Evolutionary conservation across 2,797 vertebrate genomes (phyloP).

Genomic region (Fringilla coelebs): DNA sequence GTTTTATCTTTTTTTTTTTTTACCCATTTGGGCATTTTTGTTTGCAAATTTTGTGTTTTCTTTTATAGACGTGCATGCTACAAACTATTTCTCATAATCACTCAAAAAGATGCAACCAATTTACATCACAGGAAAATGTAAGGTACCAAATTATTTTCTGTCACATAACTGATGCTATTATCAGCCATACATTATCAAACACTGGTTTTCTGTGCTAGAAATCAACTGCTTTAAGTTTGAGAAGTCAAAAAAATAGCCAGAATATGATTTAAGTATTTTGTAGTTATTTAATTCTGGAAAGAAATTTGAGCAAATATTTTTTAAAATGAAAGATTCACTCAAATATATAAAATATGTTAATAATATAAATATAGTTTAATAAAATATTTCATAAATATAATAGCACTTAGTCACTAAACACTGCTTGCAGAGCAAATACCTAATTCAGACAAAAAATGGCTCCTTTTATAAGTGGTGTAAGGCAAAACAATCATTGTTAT

Average conservation of each 20-base stretch:
- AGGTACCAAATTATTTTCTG: not conserved
- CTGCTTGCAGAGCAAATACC: not conserved
- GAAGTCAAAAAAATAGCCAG: not conserved
- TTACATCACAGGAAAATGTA: not conserved
- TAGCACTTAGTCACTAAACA: not conserved
- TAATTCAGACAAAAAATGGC: not conserved
- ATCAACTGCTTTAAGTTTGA: not conserved
- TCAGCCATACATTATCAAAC: not conserved
- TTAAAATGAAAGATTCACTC: not conserved
- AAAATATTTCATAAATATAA: not conserved
- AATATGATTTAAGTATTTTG: not conserved
- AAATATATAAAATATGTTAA: not conserved
- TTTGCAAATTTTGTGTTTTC: not conserved
- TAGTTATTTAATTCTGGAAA: not conserved
- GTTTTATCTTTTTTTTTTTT: not conserved
- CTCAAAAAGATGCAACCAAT: not conserved
- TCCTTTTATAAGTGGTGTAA: not conserved
- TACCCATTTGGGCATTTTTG: not conserved
- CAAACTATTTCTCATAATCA: not conserved
- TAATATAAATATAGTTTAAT: not conserved
- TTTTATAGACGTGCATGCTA: not conserved
- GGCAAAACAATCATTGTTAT: not conserved
- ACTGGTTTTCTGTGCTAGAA: not conserved
- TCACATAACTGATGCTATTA: not conserved
- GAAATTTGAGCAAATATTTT: not conserved